These are phyloP conservation scores for Hydropsyche tenuis DNA, from an alignment of 1,140 invertebrate species.

Conservation along the genomic window DNA sequence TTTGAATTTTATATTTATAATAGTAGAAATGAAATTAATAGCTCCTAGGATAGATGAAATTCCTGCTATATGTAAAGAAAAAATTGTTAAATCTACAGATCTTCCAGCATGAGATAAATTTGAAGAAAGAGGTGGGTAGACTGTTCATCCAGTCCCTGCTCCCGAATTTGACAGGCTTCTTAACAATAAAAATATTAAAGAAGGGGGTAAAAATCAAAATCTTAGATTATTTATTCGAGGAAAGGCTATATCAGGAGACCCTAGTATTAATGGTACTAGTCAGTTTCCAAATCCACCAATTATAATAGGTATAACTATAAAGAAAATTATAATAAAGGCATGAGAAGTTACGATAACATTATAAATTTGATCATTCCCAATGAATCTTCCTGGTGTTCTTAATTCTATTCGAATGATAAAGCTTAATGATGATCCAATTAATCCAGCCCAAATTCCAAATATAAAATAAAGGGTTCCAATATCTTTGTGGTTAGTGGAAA, in stretches of 20 bases:
- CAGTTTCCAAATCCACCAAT: conserved; percentile 83
- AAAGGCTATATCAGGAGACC: conserved; percentile 76
- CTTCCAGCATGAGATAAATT: conserved; percentile 64
- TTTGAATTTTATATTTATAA: conserved; percentile 65
- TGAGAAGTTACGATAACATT: conserved; percentile 75
- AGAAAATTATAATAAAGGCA: conserved; percentile 82
- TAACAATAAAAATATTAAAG: conserved; percentile 65
- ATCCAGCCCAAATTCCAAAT: conserved; percentile 70
- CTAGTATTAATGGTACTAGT: conserved; percentile 75
- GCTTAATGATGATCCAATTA: conserved; percentile 70
- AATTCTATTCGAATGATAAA: conserved; percentile 74
- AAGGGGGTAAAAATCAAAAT: conserved; percentile 73
- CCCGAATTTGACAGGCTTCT: conserved; percentile 67
- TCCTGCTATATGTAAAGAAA: conserved; percentile 71
- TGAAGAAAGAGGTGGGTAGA: conserved; percentile 71
- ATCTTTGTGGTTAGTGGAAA: conserved; percentile 79
- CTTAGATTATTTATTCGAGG: conserved; percentile 81
- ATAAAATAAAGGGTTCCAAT: conserved; percentile 79
- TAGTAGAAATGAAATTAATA: conserved; percentile 70
- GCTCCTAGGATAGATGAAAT: conserved; percentile 72
- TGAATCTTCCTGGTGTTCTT: conserved; percentile 65
- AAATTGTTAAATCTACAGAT: conserved; percentile 73
- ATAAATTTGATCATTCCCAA: conserved; percentile 74
- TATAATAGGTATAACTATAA: conserved; percentile 79
- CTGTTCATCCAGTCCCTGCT: conserved; percentile 70